These are phyloP conservation scores for Macropis europaea DNA, from an alignment of 2,888 invertebrate species.

Conservation along the genomic window DNA sequence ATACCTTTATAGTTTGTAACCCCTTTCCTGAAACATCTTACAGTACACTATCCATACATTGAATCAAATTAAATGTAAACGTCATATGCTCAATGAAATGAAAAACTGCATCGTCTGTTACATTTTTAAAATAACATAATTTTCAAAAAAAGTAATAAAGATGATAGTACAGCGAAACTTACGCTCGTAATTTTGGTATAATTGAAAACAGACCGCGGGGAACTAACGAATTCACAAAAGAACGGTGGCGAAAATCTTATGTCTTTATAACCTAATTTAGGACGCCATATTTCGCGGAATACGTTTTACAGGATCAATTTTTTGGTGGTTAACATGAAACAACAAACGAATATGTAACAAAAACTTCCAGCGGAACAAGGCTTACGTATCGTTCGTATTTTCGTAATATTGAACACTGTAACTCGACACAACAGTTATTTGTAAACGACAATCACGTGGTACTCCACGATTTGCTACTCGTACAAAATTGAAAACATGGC, in stretches of 20 bases:
- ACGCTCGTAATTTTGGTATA: constrained; percentile 2
- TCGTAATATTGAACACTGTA: constrained; percentile 17
- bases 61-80: background rate
- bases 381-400: constrained; percentile 29
- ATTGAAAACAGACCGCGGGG: background rate
- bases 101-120: background rate
- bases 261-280: constrained; percentile 42
- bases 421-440: constrained; percentile 54
- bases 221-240: constrained; percentile 6
- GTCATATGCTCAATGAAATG: background rate
- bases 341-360: background rate
- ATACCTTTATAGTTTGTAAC: too few species aligned
- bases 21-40: too few species aligned
- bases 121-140: background rate
- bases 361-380: background rate
- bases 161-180: constrained; percentile 14
- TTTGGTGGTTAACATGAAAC: background rate
- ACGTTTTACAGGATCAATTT: constrained; percentile 5
- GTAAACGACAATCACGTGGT: constrained; percentile 61
- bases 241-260: constrained; percentile 4
- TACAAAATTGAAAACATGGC: constrained; percentile 50
- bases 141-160: background rate
- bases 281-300: constrained; percentile 23
- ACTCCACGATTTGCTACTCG: constrained; percentile 27
- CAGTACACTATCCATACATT: background rate